Percentiles rank a stretch among this genome's conserved stretches.
Evolutionary conservation across 2,797 vertebrate genomes (phyloP).

Genomic region (Potorous gilbertii): DNA sequence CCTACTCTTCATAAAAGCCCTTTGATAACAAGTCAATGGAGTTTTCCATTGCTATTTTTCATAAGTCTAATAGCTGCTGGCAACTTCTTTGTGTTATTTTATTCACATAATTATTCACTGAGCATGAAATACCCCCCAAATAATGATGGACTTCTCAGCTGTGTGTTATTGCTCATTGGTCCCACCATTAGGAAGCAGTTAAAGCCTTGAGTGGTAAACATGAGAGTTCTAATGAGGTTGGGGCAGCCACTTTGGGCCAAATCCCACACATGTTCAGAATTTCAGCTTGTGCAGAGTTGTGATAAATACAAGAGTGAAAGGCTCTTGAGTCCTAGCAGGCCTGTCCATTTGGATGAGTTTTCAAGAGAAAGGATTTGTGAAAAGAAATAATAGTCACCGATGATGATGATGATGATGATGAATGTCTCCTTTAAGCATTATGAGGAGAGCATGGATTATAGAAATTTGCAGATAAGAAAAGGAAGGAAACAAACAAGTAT

Average conservation of each 20-base stretch:
- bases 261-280: neutral
- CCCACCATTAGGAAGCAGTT: conserved; percentile 55
- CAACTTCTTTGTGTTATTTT: conserved; percentile 61
- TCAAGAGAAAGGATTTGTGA: neutral
- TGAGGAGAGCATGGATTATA: rapidly evolving
- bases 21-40: conserved; percentile 69
- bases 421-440: neutral
- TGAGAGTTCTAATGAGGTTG: conserved; percentile 37
- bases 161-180: conserved; percentile 70
- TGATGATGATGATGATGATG: neutral
- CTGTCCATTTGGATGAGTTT: neutral
- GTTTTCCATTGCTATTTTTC: conserved; percentile 72
- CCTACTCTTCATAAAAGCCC: conserved; percentile 47
- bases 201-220: conserved; percentile 57
- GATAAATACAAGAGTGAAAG: neutral
- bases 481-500: neutral
- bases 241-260: conserved; percentile 9
- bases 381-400: neutral
- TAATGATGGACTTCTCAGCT: conserved; percentile 73
- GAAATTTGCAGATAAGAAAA: too few species aligned
- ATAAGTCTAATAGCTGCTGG: conserved; percentile 72
- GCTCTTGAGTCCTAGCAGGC: neutral
- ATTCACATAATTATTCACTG: conserved; percentile 76
- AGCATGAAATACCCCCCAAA: conserved; percentile 69
- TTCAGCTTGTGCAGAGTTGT: neutral